phyloP scores from a whole-genome alignment of 2,888 invertebrate species.

The Cetonia aurata region DNA sequence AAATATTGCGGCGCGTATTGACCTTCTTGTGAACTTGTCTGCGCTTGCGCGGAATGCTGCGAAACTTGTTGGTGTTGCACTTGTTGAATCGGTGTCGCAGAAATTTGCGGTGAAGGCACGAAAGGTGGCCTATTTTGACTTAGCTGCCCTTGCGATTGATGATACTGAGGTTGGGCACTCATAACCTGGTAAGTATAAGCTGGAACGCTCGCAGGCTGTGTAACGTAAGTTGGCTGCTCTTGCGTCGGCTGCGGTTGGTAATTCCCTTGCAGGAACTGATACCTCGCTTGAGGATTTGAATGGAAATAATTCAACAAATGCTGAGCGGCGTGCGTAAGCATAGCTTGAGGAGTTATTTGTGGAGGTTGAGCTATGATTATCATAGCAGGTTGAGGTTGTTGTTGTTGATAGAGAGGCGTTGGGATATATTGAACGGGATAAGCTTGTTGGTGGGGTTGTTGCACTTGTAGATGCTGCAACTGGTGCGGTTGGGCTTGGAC shows the following conservation, averaged over 20 bases:
- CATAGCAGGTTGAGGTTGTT: conserved; percentile 60
- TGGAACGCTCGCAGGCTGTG: conserved; percentile 49
- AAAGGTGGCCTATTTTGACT: conserved; percentile 39
- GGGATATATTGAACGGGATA: conserved; percentile 44
- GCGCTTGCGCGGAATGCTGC: conserved; percentile 32
- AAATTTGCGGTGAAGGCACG: conserved; percentile 47
- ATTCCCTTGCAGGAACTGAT: conserved; percentile 52
- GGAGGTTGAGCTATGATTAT: conserved; percentile 64
- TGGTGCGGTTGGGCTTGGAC: conserved; percentile 41
- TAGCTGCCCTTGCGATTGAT: conserved; percentile 33
- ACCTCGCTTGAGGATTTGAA: conserved; percentile 59
- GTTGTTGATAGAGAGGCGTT: conserved; percentile 43
- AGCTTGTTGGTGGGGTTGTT: conserved; percentile 54
- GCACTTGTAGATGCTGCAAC: conserved; percentile 44
- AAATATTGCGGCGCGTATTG: conserved; percentile 5
- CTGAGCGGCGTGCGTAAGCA: conserved; percentile 56
- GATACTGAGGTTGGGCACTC: conserved; percentile 37
- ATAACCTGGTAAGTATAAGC: conserved; percentile 39
- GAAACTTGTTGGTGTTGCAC: conserved; percentile 39
- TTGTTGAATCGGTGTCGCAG: conserved; percentile 36
- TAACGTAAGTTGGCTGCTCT: conserved; percentile 49
- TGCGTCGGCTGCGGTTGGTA: conserved; percentile 38
- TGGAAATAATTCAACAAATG: conserved; percentile 62
- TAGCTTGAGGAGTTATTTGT: conserved; percentile 56
- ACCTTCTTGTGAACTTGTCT: conserved; percentile 36